Base-by-base conservation (phyloP, 2,797 vertebrate genomes). In the Anguilla anguilla region DNA sequence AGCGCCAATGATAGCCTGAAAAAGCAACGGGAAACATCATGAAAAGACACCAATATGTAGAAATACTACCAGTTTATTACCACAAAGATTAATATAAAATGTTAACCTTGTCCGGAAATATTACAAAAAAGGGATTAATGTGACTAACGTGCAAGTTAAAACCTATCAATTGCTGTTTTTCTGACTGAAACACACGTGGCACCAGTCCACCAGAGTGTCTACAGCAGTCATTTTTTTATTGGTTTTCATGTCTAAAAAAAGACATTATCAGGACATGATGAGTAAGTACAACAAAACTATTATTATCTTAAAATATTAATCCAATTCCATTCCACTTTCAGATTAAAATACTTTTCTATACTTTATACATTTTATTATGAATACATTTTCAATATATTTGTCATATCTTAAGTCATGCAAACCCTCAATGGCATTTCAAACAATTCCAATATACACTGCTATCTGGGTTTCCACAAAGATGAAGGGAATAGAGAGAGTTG, bases 71-170 rank as follows among this genome's bases (percentile, higher is more conserved):
- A 91, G 59, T 88, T 91, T 84, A 95, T 96, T 95, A 94, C 93
- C 94, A 93, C 90, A 92, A 11, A 90, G 91, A 91, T 94, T 92
- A 94, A 90, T 92, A 90, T 90, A 91, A 94, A 85, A 92, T 88
- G 89, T 93, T 91, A 91, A 90, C 91, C 85, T 88, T 90, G 84
- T 91, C 77, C 90, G 93, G 88, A 92, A 86, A 90, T 89, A 85
- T 90, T 93, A 92, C 87, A 94, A 84, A 85, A 84, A 72, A 82
- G 17, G 49, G 53, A 88, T 87, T 91, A 91, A 90, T 90, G 92
- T 90, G 91, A 89, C 35, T 46, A 79, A 43, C 46, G 35, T 25
- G 5, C 46, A 82, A n/a, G 46, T 49, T 82, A 82, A 82, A 82
- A 82, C 46, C 22, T 82, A 6, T 82, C 22, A 3, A 81, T 46